Evolutionary conservation across 2,888 invertebrate genomes (phyloP), one percentile per base, ranked within the genome.

Genomic region (Linnaemya tessellans): DNA sequence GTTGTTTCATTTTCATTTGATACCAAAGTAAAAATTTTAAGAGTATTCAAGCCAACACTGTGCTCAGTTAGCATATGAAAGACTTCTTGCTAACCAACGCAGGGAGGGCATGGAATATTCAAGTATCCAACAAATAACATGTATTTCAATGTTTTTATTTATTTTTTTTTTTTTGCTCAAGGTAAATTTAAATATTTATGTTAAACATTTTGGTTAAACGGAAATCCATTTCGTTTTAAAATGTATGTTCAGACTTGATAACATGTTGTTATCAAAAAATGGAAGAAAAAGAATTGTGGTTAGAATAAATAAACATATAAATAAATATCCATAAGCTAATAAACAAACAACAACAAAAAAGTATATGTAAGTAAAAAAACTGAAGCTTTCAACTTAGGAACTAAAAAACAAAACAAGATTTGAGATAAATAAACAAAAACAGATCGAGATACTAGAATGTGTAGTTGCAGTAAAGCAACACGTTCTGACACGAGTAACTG

Each of bases 151-250:
- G n/a, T 49, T 7, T 2, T 11, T 46, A 0, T 38, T 18, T 38
- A 3, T 22, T 41, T 7, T 15, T 15, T 56, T 15, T 56, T 51
- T 51, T 49, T n/a, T 54, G 20, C 13, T 41, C 8, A 46, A 77
- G 65, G 75, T 56, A 56, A 65, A 56, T 43, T 43, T 13, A 51
- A 49, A 75, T 20, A 64, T 30, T 41, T 65, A 41, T 41, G 18
- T 38, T 25, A 38, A 64, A 56, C 15, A 38, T 43, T 65, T 68
- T 67, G 58, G 38, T 56, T 38, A 68, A 75, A 62, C 68, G 81
- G 75, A 81, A 75, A 75, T 75, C 51, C 54, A 60, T 68, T 62
- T 81, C 51, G 41, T 54, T n/a, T 20, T 58, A 10, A 9, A 49
- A 35, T 54, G 13, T 65, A 56, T 65, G 30, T 41, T 54, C 11